Conservation (phyloP, 2,888 invertebrate genomes). For the Rhimphoctona megacephalus region DNA sequence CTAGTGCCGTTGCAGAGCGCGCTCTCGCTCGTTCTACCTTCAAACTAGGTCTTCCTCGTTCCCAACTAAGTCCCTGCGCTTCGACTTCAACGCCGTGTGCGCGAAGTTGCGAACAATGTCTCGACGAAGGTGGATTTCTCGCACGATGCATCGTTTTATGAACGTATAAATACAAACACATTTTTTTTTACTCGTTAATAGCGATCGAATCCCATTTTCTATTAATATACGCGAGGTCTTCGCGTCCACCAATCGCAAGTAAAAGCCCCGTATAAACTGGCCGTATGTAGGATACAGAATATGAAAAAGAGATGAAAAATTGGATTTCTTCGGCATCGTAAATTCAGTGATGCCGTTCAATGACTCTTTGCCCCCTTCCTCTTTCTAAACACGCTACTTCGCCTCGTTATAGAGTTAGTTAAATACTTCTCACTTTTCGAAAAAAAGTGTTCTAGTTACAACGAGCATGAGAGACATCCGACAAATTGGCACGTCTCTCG, state of each 20-base stretch:
- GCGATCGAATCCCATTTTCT: constrained; percentile 49
- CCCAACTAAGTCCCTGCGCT: constrained; percentile 74
- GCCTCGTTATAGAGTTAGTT: constrained; percentile 36
- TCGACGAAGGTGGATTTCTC: constrained; percentile 45
- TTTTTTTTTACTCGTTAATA: not conserved
- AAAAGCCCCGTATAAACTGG: not conserved
- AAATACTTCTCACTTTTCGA: constrained; percentile 26
- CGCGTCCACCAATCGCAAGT: constrained; percentile 48
- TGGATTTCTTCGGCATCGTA: constrained; percentile 45
- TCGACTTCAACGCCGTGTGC: constrained; percentile 61
- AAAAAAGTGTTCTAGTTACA: constrained; percentile 53
- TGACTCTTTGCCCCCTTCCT: constrained; percentile 34
- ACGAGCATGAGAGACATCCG: not conserved
- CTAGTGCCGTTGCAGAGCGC: constrained; percentile 82
- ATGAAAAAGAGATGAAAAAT: constrained; percentile 34
- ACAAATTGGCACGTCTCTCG: not conserved
- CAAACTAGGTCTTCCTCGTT: constrained; percentile 83
- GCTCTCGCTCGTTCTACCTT: constrained; percentile 79
- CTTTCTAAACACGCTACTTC: not conserved
- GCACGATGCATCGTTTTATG: constrained; percentile 60
- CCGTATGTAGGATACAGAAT: constrained; percentile 6
- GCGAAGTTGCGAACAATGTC: constrained; percentile 70
- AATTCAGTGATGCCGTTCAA: constrained; percentile 48
- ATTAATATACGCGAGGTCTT: constrained; percentile 26
- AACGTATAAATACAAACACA: constrained; percentile 32